Base-by-base conservation (phyloP, 1,140 invertebrate species). In the Leptonema lineaticorne region DNA sequence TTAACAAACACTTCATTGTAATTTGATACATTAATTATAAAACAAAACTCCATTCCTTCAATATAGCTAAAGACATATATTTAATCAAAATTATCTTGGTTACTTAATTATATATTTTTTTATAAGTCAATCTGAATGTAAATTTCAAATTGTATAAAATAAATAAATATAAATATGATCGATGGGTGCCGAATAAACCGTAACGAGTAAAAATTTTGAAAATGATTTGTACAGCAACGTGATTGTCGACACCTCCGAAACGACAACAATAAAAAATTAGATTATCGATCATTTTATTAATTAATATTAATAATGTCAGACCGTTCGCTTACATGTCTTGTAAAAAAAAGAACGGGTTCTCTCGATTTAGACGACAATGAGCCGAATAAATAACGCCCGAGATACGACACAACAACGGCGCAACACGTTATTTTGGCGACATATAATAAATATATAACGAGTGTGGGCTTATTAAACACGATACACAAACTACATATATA, bases 261-360 rank as follows among this genome's bases (percentile, higher is more conserved):
- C 50, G 50, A 53, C 50, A 26, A n/a, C 50, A n/a, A 20, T 4
- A 9, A 7, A 22, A 50, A 53, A 53, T 53, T 20, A 53, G 50
- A 53, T 53, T 53, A 53, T 53, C 50, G 50, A 53, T 53, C 50
- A 53, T 53, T 53, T 53, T 24, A 53, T 41, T 50, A 50, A 53
- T 53, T 26, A 53, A 53, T 53, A 53, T 53, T 53, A 26, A 53
- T 53, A 53, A 53, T 24, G 9, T 41, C 16, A 11, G 50, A 53
- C 22, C 18, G 50, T 41, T 41, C 16, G 37, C 16, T 41, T 16
- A 3, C 30, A 3, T 16, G 37, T 14, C 3, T n/a, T 41, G 37
- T 16, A 11, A 41, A 41, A n/a, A n/a, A n/a, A n/a, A n/a, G n/a
- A n/a, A 41, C 37, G 37, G 16, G 37, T 41, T 41, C 37, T 41